Base-by-base conservation (phyloP, 2,113 vertebrate genomes). In the Toxotes chatareus region DNA sequence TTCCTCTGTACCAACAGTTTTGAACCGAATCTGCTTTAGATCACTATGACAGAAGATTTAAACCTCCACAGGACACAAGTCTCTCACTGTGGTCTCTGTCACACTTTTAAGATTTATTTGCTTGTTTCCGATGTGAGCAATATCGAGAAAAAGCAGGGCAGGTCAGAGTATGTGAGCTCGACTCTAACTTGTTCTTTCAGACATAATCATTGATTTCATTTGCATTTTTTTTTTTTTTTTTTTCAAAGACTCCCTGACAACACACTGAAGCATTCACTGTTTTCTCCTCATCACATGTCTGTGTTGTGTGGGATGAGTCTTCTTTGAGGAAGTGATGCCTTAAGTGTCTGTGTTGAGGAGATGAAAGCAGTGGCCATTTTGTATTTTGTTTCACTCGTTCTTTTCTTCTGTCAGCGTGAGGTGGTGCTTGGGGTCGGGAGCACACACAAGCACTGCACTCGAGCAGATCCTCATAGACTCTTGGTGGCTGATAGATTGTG, bases 321-420 rank as follows among this genome's bases (percentile, higher is more conserved):
- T 55, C 51, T 73, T 68, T 78, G 57, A 82, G 70, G 70, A 79
- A 76, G 7, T 31, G 61, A 60, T 47, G 84, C 66, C 65, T 14
- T 34, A 32, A 53, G 76, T 65, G 36, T 61, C 51, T 64, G 69
- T 53, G 10, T 32, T 51, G 42, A 69, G 47, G 40, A 74, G 53
- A 78, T 71, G 60, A 74, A 78, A 51, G 70, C 21, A 14, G 60
- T 53, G 60, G 72, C 72, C 80, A 85, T 64, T 76, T 80, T 68
- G 60, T 71, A 19, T 49, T 66, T 14, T 8, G 34, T 38, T 21
- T 68, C 66, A 32, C 17, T 5, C 31, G 32, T 36, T 42, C 3
- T 9, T 36, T 9, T 1, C 12, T 17, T 57, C n/a, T 36, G 31
- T 5, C 9, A 40, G 14, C 4, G 34, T 16, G 67, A 40, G 38